Base-by-base conservation (phyloP, 2,888 invertebrate genomes). In the Ischnura elegans region DNA sequence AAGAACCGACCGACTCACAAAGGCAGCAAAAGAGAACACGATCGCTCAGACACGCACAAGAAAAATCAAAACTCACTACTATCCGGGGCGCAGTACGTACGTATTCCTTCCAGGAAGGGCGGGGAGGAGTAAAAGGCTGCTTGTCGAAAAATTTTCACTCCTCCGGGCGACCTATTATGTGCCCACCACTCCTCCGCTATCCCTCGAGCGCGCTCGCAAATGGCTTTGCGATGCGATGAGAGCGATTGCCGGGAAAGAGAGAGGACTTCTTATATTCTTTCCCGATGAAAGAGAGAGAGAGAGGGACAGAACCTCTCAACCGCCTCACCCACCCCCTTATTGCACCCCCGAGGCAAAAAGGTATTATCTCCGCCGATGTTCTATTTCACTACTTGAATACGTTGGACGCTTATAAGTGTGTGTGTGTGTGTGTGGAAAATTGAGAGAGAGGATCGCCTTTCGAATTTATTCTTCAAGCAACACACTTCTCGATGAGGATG, bases 111-210 rank as follows among this genome's bases (percentile, higher is more conserved):
- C 8, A 76, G 36, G 36, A 16, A 76, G 10, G 8, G 13, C 3
- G 61, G 61, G 25, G 8, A n/a, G 61, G 61, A 8, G 25, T 25
- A 61, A 25, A 16, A 16, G 47, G 47, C 61, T 36, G 76, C 76
- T 29, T 6, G 76, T 25, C 61, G 16, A 76, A 76, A 36, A 76
- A 76, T 36, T 76, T 76, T 76, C 76, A 36, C 76, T 76, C 76
- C 76, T 76, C 25, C 36, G 76, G 76, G 76, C 76, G 76, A 36
- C 76, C 76, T 76, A 76, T 76, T 76, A 76, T 76, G n/a, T n/a
- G n/a, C n/a, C n/a, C n/a, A n/a, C n/a, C n/a, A n/a, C n/a, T n/a
- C n/a, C n/a, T n/a, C n/a, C n/a, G n/a, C n/a, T n/a, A 76, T 76
- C 2, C 51, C 19, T 61, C 36, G 8, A 29, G 76, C 76, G 8